phyloP scores from a whole-genome alignment of 2,113 vertebrate genomes.

The Labeo catla region DNA sequence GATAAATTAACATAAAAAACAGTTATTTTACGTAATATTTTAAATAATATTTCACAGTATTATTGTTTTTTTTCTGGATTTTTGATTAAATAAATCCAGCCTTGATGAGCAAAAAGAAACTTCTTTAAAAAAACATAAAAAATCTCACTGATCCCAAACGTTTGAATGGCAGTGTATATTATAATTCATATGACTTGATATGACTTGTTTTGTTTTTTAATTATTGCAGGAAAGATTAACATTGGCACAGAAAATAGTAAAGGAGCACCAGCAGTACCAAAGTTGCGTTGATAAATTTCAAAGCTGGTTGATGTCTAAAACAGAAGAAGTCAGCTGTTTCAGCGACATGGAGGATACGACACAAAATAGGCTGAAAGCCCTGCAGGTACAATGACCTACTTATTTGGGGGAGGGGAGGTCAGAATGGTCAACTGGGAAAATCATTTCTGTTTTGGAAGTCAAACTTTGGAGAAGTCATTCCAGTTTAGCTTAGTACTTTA shows the following conservation, averaged over 20 bases:
- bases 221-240: conserved; percentile 80
- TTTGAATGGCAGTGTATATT: too few species aligned
- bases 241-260: conserved; percentile 81
- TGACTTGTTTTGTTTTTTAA: neutral
- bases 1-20: too few species aligned
- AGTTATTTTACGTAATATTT: too few species aligned
- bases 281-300: conserved; percentile 76
- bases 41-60: too few species aligned
- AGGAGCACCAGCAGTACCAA: conserved; percentile 82
- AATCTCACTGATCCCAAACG: too few species aligned
- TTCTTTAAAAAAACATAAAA: too few species aligned
- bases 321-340: conserved; percentile 79
- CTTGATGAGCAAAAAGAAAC: too few species aligned
- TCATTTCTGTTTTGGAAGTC: conserved; percentile 11
- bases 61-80: too few species aligned
- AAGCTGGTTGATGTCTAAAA: conserved; percentile 81
- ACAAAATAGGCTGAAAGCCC: conserved; percentile 73
- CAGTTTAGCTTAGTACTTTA: neutral
- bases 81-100: too few species aligned
- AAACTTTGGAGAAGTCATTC: neutral
- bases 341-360: conserved; percentile 63
- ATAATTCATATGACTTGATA: neutral
- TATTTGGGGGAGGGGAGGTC: neutral
- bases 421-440: conserved; percentile 4
- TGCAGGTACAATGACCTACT: conserved; percentile 78